A percentile compares a stretch with the other conserved stretches of the same genome.
Conservation (phyloP, 2,888 invertebrate species). For the Apamea anceps region DNA sequence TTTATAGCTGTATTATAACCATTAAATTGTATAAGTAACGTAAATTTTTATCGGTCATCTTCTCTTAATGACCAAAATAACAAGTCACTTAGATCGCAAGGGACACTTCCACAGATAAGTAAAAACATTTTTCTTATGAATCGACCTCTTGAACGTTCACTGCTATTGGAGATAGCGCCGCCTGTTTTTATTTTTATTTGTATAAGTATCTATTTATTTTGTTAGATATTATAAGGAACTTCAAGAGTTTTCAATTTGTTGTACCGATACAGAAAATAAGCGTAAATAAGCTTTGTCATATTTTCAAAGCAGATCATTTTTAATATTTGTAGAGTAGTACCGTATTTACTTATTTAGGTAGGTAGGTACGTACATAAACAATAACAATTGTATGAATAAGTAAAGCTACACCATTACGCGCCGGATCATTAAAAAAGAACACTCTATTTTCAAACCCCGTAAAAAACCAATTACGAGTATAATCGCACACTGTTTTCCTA, state of each 20-base stretch:
- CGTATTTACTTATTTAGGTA: neutral
- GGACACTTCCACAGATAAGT: constrained; percentile 50
- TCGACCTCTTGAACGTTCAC: constrained; percentile 44
- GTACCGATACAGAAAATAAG: neutral
- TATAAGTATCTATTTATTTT: constrained; percentile 20
- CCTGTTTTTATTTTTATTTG: constrained; percentile 8
- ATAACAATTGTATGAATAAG: neutral
- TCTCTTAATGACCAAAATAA: constrained; percentile 55
- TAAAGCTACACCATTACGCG: neutral
- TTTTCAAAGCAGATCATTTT: neutral
- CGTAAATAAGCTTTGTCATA: neutral
- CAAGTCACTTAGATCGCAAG: constrained; percentile 44
- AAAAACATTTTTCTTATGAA: constrained; percentile 53
- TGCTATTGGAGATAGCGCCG: constrained; percentile 37
- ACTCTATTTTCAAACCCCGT: constrained; percentile 2
- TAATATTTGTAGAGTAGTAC: neutral
- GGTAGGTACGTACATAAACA: too few relatives aligned
- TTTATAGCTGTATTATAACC: constrained; percentile 10
- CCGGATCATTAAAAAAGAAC: constrained; percentile 21
- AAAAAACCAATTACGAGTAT: constrained; percentile 24
- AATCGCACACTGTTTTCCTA: constrained; percentile 21
- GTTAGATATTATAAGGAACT: neutral
- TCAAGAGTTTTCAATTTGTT: constrained; percentile 11
- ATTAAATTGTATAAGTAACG: constrained; percentile 26
- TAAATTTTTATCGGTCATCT: constrained; percentile 39